Conservation (phyloP, 2,888 invertebrate species). For the Fragum whitleyi region DNA sequence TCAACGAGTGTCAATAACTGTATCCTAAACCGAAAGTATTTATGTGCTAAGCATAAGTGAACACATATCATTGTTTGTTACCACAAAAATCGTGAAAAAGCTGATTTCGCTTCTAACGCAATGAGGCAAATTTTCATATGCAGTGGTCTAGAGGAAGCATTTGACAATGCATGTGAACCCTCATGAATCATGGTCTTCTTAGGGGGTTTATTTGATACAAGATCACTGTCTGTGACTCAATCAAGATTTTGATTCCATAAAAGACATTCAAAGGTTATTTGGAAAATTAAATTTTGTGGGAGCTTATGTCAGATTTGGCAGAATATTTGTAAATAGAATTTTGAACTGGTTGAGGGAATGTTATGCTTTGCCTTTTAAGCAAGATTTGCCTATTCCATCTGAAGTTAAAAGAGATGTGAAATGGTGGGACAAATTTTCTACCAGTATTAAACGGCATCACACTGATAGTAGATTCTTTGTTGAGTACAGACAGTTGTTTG, state of each 20-base stretch:
- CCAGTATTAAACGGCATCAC: neutral
- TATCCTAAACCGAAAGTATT: no score
- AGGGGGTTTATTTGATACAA: neutral
- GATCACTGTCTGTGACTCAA: neutral
- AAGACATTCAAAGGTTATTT: neutral
- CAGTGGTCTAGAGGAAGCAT: neutral
- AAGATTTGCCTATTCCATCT: neutral
- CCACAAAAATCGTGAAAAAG: no score
- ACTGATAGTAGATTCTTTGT: neutral
- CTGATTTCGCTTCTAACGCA: neutral
- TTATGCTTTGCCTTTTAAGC: neutral
- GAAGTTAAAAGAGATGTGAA: neutral
- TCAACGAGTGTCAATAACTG: no score
- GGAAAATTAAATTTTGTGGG: constrained; percentile 7
- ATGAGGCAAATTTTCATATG: neutral
- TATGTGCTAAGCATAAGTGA: no score
- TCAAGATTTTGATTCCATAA: neutral
- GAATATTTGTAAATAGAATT: constrained; percentile 6
- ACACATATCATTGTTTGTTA: no score
- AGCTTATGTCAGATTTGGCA: neutral
- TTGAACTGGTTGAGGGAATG: constrained; percentile 8
- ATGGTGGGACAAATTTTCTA: constrained; percentile 7
- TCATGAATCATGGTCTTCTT: neutral
- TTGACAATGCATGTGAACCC: neutral
- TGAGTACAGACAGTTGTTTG: neutral